These are phyloP conservation scores for Labeo rohita DNA, from an alignment of 2,113 vertebrate species.

Conservation along the genomic window DNA sequence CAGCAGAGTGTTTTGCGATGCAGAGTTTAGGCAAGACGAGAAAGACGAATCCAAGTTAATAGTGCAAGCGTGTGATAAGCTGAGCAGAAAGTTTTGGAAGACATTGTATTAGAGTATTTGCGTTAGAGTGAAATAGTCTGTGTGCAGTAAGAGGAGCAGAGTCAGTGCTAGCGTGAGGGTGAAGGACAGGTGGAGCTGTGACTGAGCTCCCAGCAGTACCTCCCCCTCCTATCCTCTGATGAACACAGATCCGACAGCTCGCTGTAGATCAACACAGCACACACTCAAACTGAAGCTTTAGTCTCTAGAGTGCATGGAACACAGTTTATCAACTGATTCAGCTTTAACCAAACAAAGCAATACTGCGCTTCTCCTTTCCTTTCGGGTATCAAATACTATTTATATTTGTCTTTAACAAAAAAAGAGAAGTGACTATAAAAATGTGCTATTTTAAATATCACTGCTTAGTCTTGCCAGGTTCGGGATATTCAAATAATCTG, in stretches of 20 bases:
- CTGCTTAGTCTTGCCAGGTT: neutral
- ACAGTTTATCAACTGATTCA: neutral
- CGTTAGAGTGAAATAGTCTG: slow-evolving; percentile 16
- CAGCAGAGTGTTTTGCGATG: neutral
- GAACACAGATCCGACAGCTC: neutral
- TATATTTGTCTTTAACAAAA: neutral
- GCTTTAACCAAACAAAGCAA: neutral
- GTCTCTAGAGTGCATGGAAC: neutral
- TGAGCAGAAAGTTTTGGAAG: neutral
- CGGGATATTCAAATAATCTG: neutral
- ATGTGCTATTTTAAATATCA: neutral
- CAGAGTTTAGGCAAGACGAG: slow-evolving; percentile 20
- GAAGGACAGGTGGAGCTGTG: slow-evolving; percentile 44
- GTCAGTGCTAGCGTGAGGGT: slow-evolving; percentile 40
- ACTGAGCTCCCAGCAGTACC: slow-evolving; percentile 43
- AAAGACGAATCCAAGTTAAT: slow-evolving; percentile 27
- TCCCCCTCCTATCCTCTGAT: slow-evolving; percentile 43
- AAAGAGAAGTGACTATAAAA: slow-evolving; percentile 15
- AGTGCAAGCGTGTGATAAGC: slow-evolving; percentile 24
- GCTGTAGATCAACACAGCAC: neutral
- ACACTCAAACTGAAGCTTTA: neutral
- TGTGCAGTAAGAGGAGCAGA: slow-evolving; percentile 38
- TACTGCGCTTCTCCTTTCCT: neutral
- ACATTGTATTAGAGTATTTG: slow-evolving; percentile 1
- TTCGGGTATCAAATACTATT: neutral